phyloP scores from a whole-genome alignment of 2,113 vertebrate genomes.

The Scomber japonicus region DNA sequence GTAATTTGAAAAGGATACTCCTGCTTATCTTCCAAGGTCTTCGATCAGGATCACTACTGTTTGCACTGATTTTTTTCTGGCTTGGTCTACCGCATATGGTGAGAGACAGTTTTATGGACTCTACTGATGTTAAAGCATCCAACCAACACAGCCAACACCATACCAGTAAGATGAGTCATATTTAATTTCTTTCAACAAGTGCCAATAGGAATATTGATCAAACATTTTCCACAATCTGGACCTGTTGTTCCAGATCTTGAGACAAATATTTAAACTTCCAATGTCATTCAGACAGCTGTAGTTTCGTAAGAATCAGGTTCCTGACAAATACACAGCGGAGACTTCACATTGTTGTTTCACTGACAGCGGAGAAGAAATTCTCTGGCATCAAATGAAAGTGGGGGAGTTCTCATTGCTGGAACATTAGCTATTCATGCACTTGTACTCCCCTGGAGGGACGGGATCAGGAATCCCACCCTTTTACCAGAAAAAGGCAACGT shows the following conservation, averaged over 20 bases:
- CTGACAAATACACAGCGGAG: constrained; percentile 1
- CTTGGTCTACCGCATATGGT: constrained; percentile 6
- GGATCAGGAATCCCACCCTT: constrained; percentile 71
- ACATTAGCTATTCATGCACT: constrained; percentile 73
- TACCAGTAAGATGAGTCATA: constrained; percentile 23
- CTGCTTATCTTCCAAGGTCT: constrained; percentile 19
- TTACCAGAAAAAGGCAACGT: constrained; percentile 69
- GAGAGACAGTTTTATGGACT: constrained; percentile 36
- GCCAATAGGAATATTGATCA: constrained; percentile 6
- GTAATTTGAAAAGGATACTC: constrained; percentile 26
- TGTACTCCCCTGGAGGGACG: constrained; percentile 67
- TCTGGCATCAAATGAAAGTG: constrained; percentile 77
- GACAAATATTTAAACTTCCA: constrained; percentile 51
- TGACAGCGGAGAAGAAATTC: constrained; percentile 47
- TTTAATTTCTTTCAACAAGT: constrained; percentile 24
- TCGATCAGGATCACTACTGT: not conserved
- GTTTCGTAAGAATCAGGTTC: constrained; percentile 42
- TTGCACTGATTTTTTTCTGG: constrained; percentile 10
- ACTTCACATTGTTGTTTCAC: constrained; percentile 44
- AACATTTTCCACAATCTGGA: constrained; percentile 38
- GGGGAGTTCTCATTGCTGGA: constrained; percentile 39
- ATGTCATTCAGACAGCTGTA: constrained; percentile 1
- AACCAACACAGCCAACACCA: not conserved
- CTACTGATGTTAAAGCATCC: constrained; percentile 36
- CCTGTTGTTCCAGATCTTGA: constrained; percentile 10